phyloP scores from a whole-genome alignment of 2,888 invertebrate species.

The Noctua janthe region DNA sequence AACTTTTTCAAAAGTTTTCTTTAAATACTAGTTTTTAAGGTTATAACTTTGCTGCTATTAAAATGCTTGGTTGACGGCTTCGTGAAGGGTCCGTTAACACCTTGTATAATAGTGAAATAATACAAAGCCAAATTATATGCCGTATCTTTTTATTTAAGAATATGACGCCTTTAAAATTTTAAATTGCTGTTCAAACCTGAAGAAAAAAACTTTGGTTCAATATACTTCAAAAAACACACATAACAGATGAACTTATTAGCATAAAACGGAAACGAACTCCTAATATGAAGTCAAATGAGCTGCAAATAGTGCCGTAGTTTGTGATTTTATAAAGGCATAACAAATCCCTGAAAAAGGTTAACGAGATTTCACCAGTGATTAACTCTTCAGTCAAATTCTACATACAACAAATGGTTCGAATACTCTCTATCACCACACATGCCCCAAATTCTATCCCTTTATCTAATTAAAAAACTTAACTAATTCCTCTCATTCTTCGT shows the following conservation, averaged over 20 bases:
- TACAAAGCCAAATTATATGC: background rate
- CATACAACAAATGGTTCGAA: conserved; percentile 16
- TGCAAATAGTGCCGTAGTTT: background rate
- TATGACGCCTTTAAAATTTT: no score
- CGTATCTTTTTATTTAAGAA: background rate
- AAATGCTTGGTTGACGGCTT: no score
- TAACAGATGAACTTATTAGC: background rate
- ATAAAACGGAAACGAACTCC: no score
- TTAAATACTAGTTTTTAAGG: no score
- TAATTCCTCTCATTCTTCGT: conserved; percentile 56
- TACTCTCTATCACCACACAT: conserved; percentile 46
- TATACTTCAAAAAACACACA: background rate
- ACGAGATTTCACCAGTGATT: background rate
- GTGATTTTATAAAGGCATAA: background rate
- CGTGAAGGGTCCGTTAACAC: no score
- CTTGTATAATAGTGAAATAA: background rate
- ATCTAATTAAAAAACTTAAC: conserved; percentile 66
- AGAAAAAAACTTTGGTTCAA: background rate
- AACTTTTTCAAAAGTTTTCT: no score
- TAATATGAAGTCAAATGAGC: background rate
- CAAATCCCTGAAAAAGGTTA: background rate
- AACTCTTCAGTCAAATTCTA: conserved; percentile 1
- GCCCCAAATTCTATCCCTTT: conserved; percentile 25
- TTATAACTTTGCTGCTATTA: no score
- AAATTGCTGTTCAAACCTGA: background rate